These are phyloP conservation scores for Sparidentex hasta DNA, from an alignment of 2,797 vertebrate species.

Conservation along the genomic window DNA sequence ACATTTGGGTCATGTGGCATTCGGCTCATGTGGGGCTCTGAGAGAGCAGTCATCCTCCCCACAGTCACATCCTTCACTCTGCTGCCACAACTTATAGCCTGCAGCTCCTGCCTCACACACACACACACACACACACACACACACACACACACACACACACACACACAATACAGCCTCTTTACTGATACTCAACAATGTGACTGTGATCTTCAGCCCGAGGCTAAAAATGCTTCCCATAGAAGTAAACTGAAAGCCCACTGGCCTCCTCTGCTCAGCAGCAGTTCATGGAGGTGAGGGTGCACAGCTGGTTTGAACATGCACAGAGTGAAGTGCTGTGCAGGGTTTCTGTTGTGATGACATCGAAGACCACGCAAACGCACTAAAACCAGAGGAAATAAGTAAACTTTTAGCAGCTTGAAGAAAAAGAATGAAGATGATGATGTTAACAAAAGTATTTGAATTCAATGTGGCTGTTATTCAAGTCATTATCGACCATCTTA, in stretches of 20 bases:
- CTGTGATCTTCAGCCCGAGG: background rate
- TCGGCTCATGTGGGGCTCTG: slow-evolving; percentile 20
- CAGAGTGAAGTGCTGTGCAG: background rate
- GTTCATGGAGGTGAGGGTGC: background rate
- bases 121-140: background rate
- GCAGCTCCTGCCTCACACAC: slow-evolving; percentile 35
- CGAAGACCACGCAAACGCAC: background rate
- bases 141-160: slow-evolving; percentile 5
- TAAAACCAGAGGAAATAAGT: background rate
- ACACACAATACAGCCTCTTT: slow-evolving; percentile 29
- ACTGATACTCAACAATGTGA: slow-evolving; percentile 28
- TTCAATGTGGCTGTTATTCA: background rate
- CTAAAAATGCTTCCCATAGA: background rate
- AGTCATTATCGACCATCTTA: background rate
- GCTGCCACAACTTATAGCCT: slow-evolving; percentile 37
- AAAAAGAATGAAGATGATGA: background rate
- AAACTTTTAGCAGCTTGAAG: too few relatives aligned
- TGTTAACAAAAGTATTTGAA: too few relatives aligned
- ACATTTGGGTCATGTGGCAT: slow-evolving; percentile 63
- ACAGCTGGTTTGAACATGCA: background rate
- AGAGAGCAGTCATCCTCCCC: slow-evolving; percentile 42
- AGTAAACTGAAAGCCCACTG: background rate
- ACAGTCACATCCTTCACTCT: slow-evolving; percentile 52
- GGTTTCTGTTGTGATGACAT: background rate
- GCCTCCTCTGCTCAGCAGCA: background rate